Percentiles rank a stretch among this genome's conserved stretches.
These are phyloP conservation scores for Antheraea mylitta DNA, from an alignment of 1,140 invertebrate species.

Conservation along the genomic window DNA sequence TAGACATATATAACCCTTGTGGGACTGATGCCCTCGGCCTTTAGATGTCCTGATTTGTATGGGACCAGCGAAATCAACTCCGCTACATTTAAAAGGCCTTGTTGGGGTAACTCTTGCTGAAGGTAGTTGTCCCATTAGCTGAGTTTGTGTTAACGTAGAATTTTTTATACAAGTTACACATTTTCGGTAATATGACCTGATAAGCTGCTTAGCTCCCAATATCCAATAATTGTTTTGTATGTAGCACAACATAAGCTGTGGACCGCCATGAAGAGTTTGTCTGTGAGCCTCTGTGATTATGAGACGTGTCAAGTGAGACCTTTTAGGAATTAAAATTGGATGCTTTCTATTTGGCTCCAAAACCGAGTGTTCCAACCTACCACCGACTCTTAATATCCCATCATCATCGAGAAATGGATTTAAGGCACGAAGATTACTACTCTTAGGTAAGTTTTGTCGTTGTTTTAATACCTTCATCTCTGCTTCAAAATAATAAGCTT, in stretches of 20 bases:
- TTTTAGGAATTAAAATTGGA: slow-evolving; percentile 24
- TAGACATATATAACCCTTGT: slow-evolving; percentile 27
- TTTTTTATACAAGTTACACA: slow-evolving; percentile 21
- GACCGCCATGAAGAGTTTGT: slow-evolving; percentile 19
- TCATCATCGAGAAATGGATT: slow-evolving; percentile 11
- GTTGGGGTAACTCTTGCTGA: not conserved
- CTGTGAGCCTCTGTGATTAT: slow-evolving; percentile 18
- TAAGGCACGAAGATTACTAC: slow-evolving; percentile 24
- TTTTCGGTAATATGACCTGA: slow-evolving; percentile 16
- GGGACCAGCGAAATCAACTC: slow-evolving; percentile 28
- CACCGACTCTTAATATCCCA: slow-evolving; percentile 30
- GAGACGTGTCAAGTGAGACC: slow-evolving; percentile 11
- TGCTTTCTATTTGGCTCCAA: slow-evolving; percentile 17
- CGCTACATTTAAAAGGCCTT: slow-evolving; percentile 17
- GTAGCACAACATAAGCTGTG: slow-evolving; percentile 18
- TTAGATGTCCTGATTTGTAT: slow-evolving; percentile 28
- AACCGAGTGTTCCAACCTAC: slow-evolving; percentile 20
- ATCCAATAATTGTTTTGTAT: slow-evolving; percentile 15
- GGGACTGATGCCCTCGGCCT: slow-evolving; percentile 23
- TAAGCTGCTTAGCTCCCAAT: not conserved
- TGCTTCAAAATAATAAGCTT: slow-evolving; percentile 9
- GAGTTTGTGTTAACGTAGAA: slow-evolving; percentile 5
- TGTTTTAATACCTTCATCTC: slow-evolving; percentile 15
- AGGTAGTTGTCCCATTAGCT: slow-evolving; percentile 23
- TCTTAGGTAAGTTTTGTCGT: slow-evolving; percentile 18